These are phyloP conservation scores for Cheilosia vernalis DNA, from an alignment of 2,888 invertebrate species.

Conservation along the genomic window DNA sequence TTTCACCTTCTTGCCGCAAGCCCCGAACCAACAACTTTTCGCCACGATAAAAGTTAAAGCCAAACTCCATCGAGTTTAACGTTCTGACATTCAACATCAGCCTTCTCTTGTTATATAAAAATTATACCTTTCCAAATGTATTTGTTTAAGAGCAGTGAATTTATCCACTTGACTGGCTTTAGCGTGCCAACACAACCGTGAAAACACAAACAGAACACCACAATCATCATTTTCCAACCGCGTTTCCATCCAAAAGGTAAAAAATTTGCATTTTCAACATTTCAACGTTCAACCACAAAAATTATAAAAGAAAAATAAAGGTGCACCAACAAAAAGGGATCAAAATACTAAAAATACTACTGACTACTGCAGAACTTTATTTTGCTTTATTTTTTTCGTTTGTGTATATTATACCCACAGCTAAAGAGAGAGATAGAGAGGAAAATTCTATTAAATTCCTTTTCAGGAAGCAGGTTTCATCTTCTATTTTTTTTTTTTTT, in stretches of 20 bases:
- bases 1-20: no score
- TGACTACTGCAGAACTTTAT: not conserved
- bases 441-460: conserved; percentile 34
- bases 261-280: conserved; percentile 51
- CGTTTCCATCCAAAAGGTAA: conserved; percentile 29
- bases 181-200: conserved; percentile 14
- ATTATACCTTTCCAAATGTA: no score
- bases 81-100: no score
- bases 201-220: conserved; percentile 16
- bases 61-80: no score
- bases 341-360: conserved; percentile 6
- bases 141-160: not conserved
- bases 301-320: conserved; percentile 33
- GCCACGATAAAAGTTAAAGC: no score
- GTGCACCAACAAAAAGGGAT: conserved; percentile 1
- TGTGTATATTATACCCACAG: not conserved
- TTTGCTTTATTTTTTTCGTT: not conserved
- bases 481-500: no score
- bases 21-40: no score
- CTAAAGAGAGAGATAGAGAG: not conserved
- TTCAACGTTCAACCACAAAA: conserved; percentile 35
- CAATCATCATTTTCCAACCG: conserved; percentile 34
- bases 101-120: no score
- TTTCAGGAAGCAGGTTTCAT: conserved; percentile 6
- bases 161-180: conserved; percentile 20